phyloP scores from a whole-genome alignment of 2,113 vertebrate species.

The Fregata magnificens region DNA sequence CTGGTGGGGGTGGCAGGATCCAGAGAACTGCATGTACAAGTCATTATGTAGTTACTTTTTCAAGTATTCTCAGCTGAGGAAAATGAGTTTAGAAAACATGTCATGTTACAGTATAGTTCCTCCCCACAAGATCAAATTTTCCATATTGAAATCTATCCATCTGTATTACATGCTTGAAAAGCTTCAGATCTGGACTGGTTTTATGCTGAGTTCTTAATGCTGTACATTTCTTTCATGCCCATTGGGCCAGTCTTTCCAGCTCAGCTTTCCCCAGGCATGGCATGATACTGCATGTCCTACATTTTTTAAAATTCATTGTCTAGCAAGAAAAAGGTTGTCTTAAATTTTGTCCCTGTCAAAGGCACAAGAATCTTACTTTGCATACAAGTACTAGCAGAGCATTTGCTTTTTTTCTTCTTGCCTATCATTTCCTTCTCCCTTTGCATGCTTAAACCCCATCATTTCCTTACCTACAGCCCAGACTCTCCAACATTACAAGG shows the following conservation, averaged over 20 bases:
- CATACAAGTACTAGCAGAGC: neutral
- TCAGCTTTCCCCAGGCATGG: conserved; percentile 9
- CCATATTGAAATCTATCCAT: conserved; percentile 20
- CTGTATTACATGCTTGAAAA: neutral
- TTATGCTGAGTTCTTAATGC: conserved; percentile 23
- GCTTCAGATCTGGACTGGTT: neutral
- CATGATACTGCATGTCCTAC: neutral
- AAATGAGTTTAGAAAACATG: neutral
- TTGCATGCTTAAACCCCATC: neutral
- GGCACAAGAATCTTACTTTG: neutral
- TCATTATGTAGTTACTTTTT: neutral
- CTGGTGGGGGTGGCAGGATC: neutral
- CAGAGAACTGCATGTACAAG: neutral
- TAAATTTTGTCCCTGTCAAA: neutral
- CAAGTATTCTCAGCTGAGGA: neutral
- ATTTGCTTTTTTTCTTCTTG: neutral
- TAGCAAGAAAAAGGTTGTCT: neutral
- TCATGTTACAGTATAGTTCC: neutral
- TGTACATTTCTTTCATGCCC: conserved; percentile 5
- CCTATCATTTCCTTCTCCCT: neutral
- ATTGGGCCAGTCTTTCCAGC: neutral
- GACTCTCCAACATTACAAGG: neutral
- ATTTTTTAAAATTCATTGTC: conserved; percentile 10
- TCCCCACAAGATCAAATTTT: neutral
- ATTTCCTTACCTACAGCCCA: neutral